A percentile compares a stretch with the other conserved stretches of the same genome.
Conservation (phyloP, 92 coral and sea anemone species). For the Actinernus sp. region DNA sequence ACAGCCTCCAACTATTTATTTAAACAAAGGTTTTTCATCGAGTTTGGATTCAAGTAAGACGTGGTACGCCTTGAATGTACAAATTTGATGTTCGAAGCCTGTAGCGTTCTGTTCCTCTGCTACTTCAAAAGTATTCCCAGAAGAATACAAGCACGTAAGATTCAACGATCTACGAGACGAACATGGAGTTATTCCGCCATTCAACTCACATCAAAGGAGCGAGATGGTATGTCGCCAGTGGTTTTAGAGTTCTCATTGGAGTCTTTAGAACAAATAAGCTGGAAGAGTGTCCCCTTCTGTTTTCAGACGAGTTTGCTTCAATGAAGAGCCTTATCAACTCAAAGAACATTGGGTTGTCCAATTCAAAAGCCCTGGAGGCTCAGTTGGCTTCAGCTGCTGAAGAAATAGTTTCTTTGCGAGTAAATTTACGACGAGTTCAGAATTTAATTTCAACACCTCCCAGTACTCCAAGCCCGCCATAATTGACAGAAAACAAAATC, state of each 20-base stretch:
- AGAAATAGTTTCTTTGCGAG: neutral
- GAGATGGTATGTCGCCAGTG: neutral
- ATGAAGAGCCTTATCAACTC: neutral
- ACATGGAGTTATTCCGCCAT: neutral
- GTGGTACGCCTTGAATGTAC: neutral
- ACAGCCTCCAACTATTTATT: too few species aligned
- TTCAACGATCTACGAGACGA: neutral
- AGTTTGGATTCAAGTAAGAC: neutral
- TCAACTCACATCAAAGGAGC: slow-evolving; percentile 1
- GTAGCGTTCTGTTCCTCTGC: neutral
- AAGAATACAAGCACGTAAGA: too few species aligned
- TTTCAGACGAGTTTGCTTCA: too few species aligned
- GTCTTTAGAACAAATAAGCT: neutral
- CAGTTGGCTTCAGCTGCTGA: slow-evolving; percentile 5
- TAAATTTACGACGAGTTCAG: neutral
- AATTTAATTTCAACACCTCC: slow-evolving; percentile 18
- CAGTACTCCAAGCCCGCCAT: slow-evolving; percentile 5
- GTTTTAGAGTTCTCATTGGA: neutral
- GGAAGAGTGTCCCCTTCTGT: neutral
- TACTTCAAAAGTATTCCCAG: too few species aligned
- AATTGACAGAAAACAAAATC: neutral
- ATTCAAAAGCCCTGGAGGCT: too few species aligned
- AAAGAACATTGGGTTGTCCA: too few species aligned
- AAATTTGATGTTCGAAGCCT: neutral
- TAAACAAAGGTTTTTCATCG: slow-evolving; percentile 1